Base-by-base conservation (phyloP, 2,797 vertebrate species). In the Apogon talboti region DNA sequence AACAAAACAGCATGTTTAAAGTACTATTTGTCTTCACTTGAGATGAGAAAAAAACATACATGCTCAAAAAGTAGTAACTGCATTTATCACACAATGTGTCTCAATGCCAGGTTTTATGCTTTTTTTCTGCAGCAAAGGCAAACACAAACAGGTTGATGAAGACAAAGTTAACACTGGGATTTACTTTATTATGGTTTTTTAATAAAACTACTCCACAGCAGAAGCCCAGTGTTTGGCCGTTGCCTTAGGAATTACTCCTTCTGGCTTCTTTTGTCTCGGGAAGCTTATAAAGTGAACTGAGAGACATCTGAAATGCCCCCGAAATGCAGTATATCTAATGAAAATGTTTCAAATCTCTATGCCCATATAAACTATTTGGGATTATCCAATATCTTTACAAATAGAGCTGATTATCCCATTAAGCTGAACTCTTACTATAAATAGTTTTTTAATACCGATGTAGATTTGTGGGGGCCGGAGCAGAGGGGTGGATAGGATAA, bases 381-480 rank as follows among this genome's bases (percentile, higher is more conserved):
- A 94, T 94, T 92, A 93, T 92, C 92, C 92, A 92, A 88, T 89
- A 90, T 93, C 91, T 92, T 87, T 89, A 90, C 92, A 93, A 93
- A 93, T 92, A 89, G 86, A 91, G 89, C 89, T 90, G 90, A 91
- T 93, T 88, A 93, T 93, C 92, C 90, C 88, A 93, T 93, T 93
- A 93, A 90, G 88, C 89, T 86, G 87, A 92, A 91, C 88, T 89
- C 86, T 66, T 74, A 74, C 90, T 92, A 92, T 91, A 93, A 92
- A 94, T 92, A 91, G 85, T 84, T 86, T 84, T 84, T 88, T 93
- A 92, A 93, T 93, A 74, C 91, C 52, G 79, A 91, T 92, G 89
- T 90, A 92, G 91, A 91, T 93, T 90, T 88, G 75, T 75, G 80
- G 84, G 83, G 82, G 84, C 83, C 63, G 37, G 78, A 71, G 79